Evolutionary conservation across 2,113 vertebrate species (phyloP), one percentile per base, ranked within the genome.

Genomic region (Cochlearius cochlearius): DNA sequence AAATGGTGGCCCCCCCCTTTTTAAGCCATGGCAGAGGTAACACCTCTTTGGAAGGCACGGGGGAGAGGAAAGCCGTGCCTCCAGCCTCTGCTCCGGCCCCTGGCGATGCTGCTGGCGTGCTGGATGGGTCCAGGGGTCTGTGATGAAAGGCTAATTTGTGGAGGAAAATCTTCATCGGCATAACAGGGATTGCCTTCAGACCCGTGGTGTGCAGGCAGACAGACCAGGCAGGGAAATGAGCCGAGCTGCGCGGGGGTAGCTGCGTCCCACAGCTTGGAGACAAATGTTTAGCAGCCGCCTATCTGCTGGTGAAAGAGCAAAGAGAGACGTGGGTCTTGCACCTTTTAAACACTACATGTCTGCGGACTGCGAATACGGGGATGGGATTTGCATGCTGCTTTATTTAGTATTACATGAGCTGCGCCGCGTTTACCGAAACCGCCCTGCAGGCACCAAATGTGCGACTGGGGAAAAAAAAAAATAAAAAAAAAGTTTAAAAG

Each of bases 361-460:
- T 90, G 64, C 0, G 8, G 64, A 8, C 30, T 32, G 92, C 0
- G 1, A 72, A 20, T 10, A 39, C 12, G 23, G 58, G 23, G 83
- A 79, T 76, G 75, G 74, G 82, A 80, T 92, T 83, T 83, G 75
- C 88, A 55, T 50, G 72, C 72, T 80, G 75, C 95, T 88, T 86
- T 86, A 74, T 88, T 90, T 73, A 77, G 72, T 41, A 21, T 4
- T 34, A 18, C 45, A 41, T n/a, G 39, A 53, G 50, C 30, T 52
- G 72, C 30, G 55, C 73, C 1, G 12, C 1, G 0, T 83, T 80
- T 71, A 41, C 7, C 4, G 88, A 59, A 86, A 77, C 75, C 4
- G 1, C 76, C 72, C 82, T 21, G 39, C 86, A 71, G 91, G 64
- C 79, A 64, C 20, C 32, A 56, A 96, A 52, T 34, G 27, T 74